A percentile compares a stretch with the other conserved stretches of the same genome.
phyloP scores from a whole-genome alignment of 2,113 vertebrate genomes.

The Boleophthalmus pectinirostris region DNA sequence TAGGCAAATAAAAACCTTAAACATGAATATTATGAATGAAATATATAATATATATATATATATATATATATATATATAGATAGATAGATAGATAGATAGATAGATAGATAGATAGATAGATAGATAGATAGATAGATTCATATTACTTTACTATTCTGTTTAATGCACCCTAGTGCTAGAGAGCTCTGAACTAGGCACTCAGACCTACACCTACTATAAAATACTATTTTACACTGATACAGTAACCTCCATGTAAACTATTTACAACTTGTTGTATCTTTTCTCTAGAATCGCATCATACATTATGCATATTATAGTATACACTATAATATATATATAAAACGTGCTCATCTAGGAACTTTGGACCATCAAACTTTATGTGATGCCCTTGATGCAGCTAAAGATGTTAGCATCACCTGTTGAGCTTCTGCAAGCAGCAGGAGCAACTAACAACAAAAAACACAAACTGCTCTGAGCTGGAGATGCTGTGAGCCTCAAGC shows the following conservation, averaged over 20 bases:
- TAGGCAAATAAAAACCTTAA: background rate
- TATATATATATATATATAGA: too few species aligned
- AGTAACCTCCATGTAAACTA: background rate
- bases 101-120: too few species aligned
- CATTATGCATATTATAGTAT: too few species aligned
- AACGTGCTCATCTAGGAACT: background rate
- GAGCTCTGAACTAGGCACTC: too few species aligned
- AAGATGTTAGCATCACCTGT: constrained; percentile 65
- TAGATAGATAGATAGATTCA: too few species aligned
- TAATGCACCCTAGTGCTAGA: background rate
- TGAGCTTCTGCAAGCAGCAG: constrained; percentile 41
- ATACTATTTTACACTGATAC: too few species aligned
- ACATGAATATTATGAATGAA: background rate
- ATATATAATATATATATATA: too few species aligned
- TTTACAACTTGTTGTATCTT: background rate
- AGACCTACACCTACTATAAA: too few species aligned
- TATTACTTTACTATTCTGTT: background rate
- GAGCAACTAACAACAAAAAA: background rate
- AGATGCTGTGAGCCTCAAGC: background rate
- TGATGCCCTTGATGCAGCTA: constrained; percentile 19
- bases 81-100: too few species aligned
- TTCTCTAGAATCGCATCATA: background rate
- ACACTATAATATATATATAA: too few species aligned
- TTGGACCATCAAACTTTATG: background rate
- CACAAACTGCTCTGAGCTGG: background rate